A percentile compares a stretch with the other conserved stretches of the same genome.
phyloP scores from a whole-genome alignment of 37 sponge, comb jelly and placozoan genomes.

The Spongia lamella region DNA sequence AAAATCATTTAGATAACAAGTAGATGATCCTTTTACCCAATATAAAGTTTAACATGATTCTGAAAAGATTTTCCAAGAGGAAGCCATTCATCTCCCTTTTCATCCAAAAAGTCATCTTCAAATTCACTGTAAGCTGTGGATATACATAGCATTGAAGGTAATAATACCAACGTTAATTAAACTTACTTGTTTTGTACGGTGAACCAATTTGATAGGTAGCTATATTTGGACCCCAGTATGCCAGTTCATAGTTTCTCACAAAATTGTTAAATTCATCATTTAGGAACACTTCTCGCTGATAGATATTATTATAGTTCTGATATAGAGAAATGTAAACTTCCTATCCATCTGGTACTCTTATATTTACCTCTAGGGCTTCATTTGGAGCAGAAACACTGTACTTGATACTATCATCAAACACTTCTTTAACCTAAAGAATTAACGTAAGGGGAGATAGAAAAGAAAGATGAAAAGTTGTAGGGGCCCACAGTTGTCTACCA shows the following conservation, averaged over 20 bases:
- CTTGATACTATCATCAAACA: background rate
- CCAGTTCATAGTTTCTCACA: slow-evolving; percentile 27
- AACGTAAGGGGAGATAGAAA: no score
- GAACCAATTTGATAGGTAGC: slow-evolving; percentile 19
- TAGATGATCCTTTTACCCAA: background rate
- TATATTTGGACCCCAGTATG: slow-evolving; percentile 61
- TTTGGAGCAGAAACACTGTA: background rate
- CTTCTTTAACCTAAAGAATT: background rate
- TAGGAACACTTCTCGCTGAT: slow-evolving; percentile 31
- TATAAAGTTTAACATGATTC: slow-evolving; percentile 27
- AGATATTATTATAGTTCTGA: background rate
- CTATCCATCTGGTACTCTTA: background rate
- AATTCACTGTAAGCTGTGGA: slow-evolving; percentile 49
- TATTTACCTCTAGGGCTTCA: background rate
- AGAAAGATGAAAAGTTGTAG: no score
- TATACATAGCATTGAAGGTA: background rate
- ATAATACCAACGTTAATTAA: background rate
- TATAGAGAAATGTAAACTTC: background rate
- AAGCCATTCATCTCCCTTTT: slow-evolving; percentile 17
- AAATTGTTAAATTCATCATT: slow-evolving; percentile 52
- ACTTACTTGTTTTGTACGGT: background rate
- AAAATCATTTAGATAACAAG: no score
- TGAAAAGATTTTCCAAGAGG: slow-evolving; percentile 70
- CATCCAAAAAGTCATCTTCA: slow-evolving; percentile 1
- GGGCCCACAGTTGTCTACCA: no score